Evolutionary conservation across 2,113 vertebrate species (phyloP).

Genomic region (Amblyornis subalaris): DNA sequence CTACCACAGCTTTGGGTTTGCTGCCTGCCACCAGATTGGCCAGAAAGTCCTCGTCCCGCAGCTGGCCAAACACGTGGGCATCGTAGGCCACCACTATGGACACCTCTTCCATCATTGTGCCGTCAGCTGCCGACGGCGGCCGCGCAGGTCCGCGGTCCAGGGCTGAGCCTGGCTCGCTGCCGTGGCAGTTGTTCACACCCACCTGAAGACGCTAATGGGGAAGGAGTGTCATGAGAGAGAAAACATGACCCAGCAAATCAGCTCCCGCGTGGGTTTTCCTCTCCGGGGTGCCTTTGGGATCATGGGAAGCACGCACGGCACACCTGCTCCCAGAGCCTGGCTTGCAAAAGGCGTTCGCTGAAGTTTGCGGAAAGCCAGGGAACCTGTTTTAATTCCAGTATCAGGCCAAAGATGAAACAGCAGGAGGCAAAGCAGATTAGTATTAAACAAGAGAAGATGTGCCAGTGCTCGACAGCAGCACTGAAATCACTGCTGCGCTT

Average conservation of each 20-base stretch:
- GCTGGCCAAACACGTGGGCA: conserved; percentile 91
- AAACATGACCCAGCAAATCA: background rate
- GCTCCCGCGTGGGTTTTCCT: background rate
- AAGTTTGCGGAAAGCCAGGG: background rate
- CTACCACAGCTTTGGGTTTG: conserved; percentile 88
- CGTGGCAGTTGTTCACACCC: conserved; percentile 35
- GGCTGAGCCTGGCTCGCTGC: conserved; percentile 31
- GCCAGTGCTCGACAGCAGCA: background rate
- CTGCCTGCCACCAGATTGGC: conserved; percentile 87
- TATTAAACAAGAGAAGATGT: background rate
- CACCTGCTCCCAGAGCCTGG: conserved; percentile 6
- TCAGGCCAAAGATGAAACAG: background rate
- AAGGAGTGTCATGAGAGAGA: conserved; percentile 28
- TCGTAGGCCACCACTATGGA: conserved; percentile 94
- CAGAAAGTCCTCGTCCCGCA: conserved; percentile 87
- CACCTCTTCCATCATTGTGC: conserved; percentile 97
- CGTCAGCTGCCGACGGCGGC: background rate
- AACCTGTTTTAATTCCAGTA: background rate
- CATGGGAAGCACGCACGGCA: background rate
- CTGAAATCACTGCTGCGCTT: background rate
- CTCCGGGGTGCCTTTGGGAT: background rate
- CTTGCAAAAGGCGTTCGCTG: background rate
- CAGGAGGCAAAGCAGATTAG: background rate
- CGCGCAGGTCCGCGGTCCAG: background rate
- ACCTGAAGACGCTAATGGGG: conserved; percentile 31